phyloP scores from a whole-genome alignment of 1,140 invertebrate genomes.

The Radopholus similis region DNA sequence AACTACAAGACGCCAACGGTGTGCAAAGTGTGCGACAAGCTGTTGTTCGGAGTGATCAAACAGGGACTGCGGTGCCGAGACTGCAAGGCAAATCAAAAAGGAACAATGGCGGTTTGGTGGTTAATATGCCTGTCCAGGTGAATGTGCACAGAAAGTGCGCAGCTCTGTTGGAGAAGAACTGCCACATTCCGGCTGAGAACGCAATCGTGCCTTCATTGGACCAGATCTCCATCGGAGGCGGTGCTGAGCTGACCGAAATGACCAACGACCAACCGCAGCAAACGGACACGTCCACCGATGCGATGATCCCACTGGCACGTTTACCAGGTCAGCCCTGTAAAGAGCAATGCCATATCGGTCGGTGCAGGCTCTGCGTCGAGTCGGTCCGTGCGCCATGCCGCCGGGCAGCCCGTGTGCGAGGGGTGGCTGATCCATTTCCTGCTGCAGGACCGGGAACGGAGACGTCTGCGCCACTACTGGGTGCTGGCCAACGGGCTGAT shows the following conservation, averaged over 20 bases:
- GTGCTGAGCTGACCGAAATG: conserved; percentile 17
- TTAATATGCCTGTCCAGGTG: conserved; percentile 43
- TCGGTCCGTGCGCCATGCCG: conserved; percentile 32
- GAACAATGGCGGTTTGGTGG: neutral
- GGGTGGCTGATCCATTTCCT: conserved; percentile 59
- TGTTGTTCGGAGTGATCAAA: conserved; percentile 54
- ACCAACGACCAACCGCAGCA: neutral
- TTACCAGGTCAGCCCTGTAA: conserved; percentile 25
- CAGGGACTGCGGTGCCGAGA: conserved; percentile 58
- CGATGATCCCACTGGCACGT: conserved; percentile 50
- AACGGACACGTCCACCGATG: conserved; percentile 9
- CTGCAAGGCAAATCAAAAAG: conserved; percentile 47
- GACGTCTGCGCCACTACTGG: conserved; percentile 57
- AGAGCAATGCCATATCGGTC: neutral
- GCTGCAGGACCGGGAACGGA: conserved; percentile 27
- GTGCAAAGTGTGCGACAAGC: conserved; percentile 59
- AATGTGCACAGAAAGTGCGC: conserved; percentile 60
- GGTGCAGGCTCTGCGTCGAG: conserved; percentile 46
- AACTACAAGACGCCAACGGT: conserved; percentile 59
- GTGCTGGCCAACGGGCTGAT: conserved; percentile 51
- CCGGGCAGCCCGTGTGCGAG: conserved; percentile 43
- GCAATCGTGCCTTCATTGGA: conserved; percentile 47
- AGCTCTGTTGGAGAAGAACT: conserved; percentile 40
- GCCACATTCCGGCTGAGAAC: conserved; percentile 47
- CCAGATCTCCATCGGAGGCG: conserved; percentile 39